Percentiles rank a stretch among this genome's conserved stretches.
Conservation (phyloP, 2,797 vertebrate species). For the Enteromius fasciolatus region DNA sequence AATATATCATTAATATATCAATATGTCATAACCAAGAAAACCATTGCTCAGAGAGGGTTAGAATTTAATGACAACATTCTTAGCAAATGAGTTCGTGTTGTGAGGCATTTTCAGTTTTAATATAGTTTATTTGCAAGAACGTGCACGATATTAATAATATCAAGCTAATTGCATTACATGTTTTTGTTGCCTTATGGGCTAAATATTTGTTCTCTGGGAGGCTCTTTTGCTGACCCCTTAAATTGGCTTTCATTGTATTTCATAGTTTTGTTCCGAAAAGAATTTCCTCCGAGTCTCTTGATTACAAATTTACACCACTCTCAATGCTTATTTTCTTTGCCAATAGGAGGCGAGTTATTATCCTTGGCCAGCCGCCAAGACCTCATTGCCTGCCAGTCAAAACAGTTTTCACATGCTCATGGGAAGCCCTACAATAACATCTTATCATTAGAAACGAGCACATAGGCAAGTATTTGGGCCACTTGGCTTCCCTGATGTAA, state of each 20-base stretch:
- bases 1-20: neutral
- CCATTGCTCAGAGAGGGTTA: neutral
- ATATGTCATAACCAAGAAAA: neutral
- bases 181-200: slow-evolving; percentile 23
- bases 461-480: slow-evolving; percentile 32
- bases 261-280: slow-evolving; percentile 57
- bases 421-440: slow-evolving; percentile 60
- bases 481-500: slow-evolving; percentile 41
- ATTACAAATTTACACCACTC: slow-evolving; percentile 57
- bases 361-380: slow-evolving; percentile 52
- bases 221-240: slow-evolving; percentile 37
- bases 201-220: slow-evolving; percentile 8
- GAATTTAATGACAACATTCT: neutral
- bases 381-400: slow-evolving; percentile 57
- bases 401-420: slow-evolving; percentile 55
- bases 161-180: neutral
- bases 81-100: neutral
- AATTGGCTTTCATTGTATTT: slow-evolving; percentile 42
- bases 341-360: slow-evolving; percentile 57
- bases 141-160: neutral
- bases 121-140: neutral
- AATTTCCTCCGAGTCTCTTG: slow-evolving; percentile 59
- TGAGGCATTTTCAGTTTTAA: neutral
- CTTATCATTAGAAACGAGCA: slow-evolving; percentile 55
- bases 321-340: slow-evolving; percentile 52